Conservation (phyloP, 2,888 invertebrate species). For the Mesoligia furuncula region DNA sequence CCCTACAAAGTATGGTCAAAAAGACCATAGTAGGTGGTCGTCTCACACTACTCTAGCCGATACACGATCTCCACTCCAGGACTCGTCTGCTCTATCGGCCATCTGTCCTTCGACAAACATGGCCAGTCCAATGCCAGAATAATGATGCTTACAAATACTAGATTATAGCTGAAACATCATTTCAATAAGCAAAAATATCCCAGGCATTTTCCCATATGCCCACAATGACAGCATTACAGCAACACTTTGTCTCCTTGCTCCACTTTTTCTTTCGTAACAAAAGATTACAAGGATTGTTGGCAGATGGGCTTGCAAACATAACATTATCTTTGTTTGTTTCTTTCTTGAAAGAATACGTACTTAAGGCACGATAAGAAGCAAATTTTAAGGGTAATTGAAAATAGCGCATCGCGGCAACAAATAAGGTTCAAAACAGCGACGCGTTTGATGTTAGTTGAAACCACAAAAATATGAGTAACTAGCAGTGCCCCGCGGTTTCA, state of each 20-base stretch:
- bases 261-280: slow-evolving; percentile 76
- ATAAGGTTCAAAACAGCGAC: too few relatives aligned
- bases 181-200: slow-evolving; percentile 2
- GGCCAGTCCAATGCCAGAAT: too few relatives aligned
- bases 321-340: slow-evolving; percentile 66
- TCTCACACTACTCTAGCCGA: too few relatives aligned
- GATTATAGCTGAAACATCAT: not conserved
- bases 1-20: too few relatives aligned
- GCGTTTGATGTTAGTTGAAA: not conserved
- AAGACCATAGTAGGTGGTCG: too few relatives aligned
- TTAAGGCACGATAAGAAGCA: not conserved
- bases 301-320: slow-evolving; percentile 71
- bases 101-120: too few relatives aligned
- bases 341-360: not conserved
- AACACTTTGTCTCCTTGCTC: slow-evolving; percentile 75
- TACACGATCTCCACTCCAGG: too few relatives aligned
- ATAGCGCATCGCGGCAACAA: not conserved
- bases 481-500: too few relatives aligned
- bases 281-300: slow-evolving; percentile 71
- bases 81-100: too few relatives aligned
- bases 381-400: not conserved
- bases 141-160: not conserved
- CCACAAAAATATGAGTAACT: not conserved
- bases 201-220: slow-evolving; percentile 32
- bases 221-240: slow-evolving; percentile 35